Evolutionary conservation across 1,140 invertebrate genomes (phyloP).

Genomic region (Portunus trituberculatus): DNA sequence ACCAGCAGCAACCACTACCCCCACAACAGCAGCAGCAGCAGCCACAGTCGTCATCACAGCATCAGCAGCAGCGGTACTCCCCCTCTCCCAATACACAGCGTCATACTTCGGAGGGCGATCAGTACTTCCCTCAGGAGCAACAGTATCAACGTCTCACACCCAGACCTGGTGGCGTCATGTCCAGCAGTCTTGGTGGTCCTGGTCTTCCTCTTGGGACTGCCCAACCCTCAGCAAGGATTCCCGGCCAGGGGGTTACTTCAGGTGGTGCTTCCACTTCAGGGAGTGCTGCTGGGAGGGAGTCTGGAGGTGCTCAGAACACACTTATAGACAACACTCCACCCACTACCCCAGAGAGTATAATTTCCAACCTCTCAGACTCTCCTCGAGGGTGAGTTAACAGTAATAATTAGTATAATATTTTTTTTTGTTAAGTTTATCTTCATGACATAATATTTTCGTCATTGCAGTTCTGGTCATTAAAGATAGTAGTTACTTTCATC

Average conservation of each 20-base stretch:
- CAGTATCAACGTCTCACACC: background rate
- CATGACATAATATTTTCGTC: background rate
- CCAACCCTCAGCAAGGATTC: background rate
- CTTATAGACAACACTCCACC: slow-evolving; percentile 70
- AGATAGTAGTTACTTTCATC: too few species aligned
- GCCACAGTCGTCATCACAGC: background rate
- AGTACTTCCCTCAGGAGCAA: slow-evolving; percentile 25
- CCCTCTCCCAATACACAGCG: background rate
- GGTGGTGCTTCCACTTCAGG: slow-evolving; percentile 17
- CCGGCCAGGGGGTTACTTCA: background rate
- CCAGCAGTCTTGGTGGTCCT: background rate
- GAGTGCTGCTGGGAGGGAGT: background rate
- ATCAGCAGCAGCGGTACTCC: background rate
- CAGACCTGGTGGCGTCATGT: background rate
- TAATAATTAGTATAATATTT: background rate
- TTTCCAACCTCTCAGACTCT: slow-evolving; percentile 70
- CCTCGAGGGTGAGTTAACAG: slow-evolving; percentile 58
- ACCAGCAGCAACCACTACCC: slow-evolving; percentile 32
- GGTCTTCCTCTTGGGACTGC: background rate
- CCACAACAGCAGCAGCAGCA: background rate
- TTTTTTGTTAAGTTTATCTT: background rate
- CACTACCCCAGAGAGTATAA: slow-evolving; percentile 67
- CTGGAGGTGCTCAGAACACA: slow-evolving; percentile 41
- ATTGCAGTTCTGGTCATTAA: slow-evolving; percentile 12
- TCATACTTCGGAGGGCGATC: background rate